Evolutionary conservation across 2,113 vertebrate species (phyloP).

Genomic region (Columba janthina): DNA sequence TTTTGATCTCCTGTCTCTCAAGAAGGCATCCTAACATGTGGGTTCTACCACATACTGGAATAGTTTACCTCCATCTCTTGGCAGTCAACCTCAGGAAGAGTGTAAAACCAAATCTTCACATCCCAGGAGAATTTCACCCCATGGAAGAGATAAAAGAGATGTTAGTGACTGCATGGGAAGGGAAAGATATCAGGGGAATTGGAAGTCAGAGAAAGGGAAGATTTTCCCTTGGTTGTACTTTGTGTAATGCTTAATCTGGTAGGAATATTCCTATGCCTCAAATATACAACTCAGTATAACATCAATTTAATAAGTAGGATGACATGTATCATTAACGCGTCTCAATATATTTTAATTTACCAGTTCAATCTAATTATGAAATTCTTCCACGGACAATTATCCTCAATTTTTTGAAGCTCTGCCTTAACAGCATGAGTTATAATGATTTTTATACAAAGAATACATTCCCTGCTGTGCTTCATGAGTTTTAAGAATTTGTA

Average conservation of each 20-base stretch:
- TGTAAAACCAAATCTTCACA: not conserved
- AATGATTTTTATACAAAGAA: not conserved
- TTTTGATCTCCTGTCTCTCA: not conserved
- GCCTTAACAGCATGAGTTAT: not conserved
- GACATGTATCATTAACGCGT: not conserved
- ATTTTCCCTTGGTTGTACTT: not conserved
- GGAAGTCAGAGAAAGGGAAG: not conserved
- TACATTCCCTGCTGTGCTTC: not conserved
- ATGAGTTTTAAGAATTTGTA: not conserved
- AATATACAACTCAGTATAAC: not conserved
- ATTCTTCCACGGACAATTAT: not conserved
- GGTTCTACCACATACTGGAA: not conserved
- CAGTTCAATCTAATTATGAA: not conserved
- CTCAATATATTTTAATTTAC: not conserved
- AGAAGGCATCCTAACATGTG: not conserved
- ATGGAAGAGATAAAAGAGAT: not conserved
- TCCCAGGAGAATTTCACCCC: not conserved
- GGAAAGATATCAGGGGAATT: not conserved
- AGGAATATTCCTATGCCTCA: not conserved
- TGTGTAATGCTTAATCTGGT: not conserved
- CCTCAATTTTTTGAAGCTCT: not conserved
- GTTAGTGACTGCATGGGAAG: not conserved
- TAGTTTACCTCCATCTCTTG: not conserved
- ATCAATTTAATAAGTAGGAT: not conserved
- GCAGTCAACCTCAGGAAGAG: not conserved